A percentile compares a stretch with the other conserved stretches of the same genome.
Conservation (phyloP, 1,140 invertebrate species). For the Drosophila willistoni region DNA sequence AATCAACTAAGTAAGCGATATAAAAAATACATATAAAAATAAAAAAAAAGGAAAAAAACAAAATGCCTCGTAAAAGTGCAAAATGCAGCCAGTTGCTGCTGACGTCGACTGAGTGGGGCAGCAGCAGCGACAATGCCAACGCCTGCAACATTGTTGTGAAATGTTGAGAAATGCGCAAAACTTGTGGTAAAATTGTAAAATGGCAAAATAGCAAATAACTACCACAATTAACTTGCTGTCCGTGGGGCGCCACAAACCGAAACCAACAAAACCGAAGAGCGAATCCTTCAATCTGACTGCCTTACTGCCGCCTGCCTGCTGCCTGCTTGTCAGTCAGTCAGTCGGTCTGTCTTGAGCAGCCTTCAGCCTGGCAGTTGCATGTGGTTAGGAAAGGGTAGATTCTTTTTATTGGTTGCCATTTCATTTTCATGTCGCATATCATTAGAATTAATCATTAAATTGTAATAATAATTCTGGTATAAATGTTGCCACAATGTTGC, state of each 20-base stretch:
- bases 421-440: conserved; percentile 79
- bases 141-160: conserved; percentile 67
- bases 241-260: conserved; percentile 53
- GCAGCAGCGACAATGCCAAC: conserved; percentile 20
- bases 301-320: neutral
- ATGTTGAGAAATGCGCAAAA: conserved; percentile 39
- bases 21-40: conserved; percentile 22
- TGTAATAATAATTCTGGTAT: conserved; percentile 81
- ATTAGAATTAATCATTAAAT: conserved; percentile 83
- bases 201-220: conserved; percentile 73
- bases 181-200: conserved; percentile 61
- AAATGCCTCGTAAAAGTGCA: conserved; percentile 73
- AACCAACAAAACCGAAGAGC: conserved; percentile 27
- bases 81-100: neutral
- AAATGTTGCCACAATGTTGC: conserved; percentile 79
- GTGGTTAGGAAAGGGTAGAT: conserved; percentile 11
- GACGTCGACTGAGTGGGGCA: conserved; percentile 31
- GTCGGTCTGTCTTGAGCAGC: neutral
- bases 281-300: conserved; percentile 5
- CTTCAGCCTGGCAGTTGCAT: conserved; percentile 13
- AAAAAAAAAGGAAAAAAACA: conserved; percentile 12
- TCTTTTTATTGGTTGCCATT: conserved; percentile 65
- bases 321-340: neutral
- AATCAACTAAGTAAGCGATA: conserved; percentile 77
- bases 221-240: conserved; percentile 73